phyloP scores from a whole-genome alignment of 2,888 invertebrate species.

The Chirona hameri region DNA sequence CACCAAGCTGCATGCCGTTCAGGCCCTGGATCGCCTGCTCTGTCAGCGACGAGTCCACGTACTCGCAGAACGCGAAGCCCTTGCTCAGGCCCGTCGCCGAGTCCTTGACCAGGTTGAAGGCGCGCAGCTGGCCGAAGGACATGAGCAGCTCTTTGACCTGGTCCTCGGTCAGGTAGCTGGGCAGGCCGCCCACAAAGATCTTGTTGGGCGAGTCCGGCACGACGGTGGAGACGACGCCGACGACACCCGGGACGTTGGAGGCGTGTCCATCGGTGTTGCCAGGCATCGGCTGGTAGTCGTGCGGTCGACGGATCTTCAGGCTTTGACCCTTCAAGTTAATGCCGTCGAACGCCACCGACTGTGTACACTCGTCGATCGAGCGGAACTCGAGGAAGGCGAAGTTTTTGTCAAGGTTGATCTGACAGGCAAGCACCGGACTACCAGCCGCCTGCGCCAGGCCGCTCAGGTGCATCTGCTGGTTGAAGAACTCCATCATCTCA shows the following conservation, averaged over 20 bases:
- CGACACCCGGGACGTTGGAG: not conserved
- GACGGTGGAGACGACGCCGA: constrained; percentile 73
- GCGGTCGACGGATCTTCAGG: constrained; percentile 93
- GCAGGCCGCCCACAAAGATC: constrained; percentile 97
- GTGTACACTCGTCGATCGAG: constrained; percentile 98
- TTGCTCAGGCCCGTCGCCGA: constrained; percentile 97
- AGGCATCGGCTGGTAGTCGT: constrained; percentile 98
- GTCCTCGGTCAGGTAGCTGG: constrained; percentile 97
- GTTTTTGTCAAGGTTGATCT: constrained; percentile 98
- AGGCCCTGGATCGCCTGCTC: constrained; percentile 99
- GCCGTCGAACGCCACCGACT: constrained; percentile 99
- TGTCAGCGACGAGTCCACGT: constrained; percentile 93
- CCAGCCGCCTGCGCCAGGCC: constrained; percentile 96
- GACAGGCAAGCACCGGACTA: constrained; percentile 98
- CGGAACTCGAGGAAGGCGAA: constrained; percentile 95
- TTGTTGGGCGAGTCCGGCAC: constrained; percentile 97
- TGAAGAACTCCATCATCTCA: constrained; percentile 98
- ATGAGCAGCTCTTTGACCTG: constrained; percentile 98
- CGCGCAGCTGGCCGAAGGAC: constrained; percentile 96
- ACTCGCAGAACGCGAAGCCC: constrained; percentile 99
- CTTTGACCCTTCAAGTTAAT: constrained; percentile 98
- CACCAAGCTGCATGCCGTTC: constrained; percentile 98
- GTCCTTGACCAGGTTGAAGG: constrained; percentile 98
- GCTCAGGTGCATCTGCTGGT: constrained; percentile 96
- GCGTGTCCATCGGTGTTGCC: constrained; percentile 81